These are phyloP conservation scores for Etheostoma spectabile DNA, from an alignment of 2,113 vertebrate genomes.

Conservation along the genomic window DNA sequence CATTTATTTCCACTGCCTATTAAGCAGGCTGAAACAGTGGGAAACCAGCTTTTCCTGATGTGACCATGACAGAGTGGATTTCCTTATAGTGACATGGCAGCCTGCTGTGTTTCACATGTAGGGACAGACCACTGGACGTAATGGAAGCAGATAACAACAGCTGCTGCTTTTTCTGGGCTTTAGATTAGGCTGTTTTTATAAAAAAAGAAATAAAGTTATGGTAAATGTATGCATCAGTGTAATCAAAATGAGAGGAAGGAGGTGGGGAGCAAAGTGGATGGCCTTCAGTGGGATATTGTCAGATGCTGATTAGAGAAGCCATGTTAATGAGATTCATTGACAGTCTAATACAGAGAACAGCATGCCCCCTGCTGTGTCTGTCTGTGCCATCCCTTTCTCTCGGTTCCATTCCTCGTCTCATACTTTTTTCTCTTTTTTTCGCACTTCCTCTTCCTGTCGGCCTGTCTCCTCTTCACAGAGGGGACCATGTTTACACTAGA, in stretches of 20 bases:
- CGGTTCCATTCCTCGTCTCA: background rate
- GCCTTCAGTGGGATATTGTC: slow-evolving; percentile 76
- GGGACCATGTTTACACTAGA: slow-evolving; percentile 51
- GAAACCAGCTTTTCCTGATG: slow-evolving; percentile 52
- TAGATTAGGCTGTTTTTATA: slow-evolving; percentile 50
- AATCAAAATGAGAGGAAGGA: slow-evolving; percentile 68
- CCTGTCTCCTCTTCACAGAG: slow-evolving; percentile 33
- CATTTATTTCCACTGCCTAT: slow-evolving; percentile 50
- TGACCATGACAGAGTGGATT: slow-evolving; percentile 38
- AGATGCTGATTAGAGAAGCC: slow-evolving; percentile 79
- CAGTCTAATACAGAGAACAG: slow-evolving; percentile 73
- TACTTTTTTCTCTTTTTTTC: slow-evolving; percentile 46
- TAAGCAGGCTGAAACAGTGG: slow-evolving; percentile 45
- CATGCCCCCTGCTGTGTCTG: slow-evolving; percentile 67
- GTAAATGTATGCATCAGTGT: slow-evolving; percentile 66
- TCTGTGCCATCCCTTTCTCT: slow-evolving; percentile 58
- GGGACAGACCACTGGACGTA: slow-evolving; percentile 18
- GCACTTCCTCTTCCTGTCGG: slow-evolving; percentile 21
- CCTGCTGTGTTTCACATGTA: slow-evolving; percentile 49
- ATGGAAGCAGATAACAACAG: slow-evolving; percentile 39
- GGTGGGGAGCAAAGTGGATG: slow-evolving; percentile 58
- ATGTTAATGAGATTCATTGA: slow-evolving; percentile 82
- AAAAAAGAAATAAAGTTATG: slow-evolving; percentile 18
- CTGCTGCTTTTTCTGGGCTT: slow-evolving; percentile 32
- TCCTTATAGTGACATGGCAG: slow-evolving; percentile 42